A percentile compares a stretch with the other conserved stretches of the same genome.
Evolutionary conservation across 2,113 vertebrate species (phyloP).

Genomic region (Calcarius ornatus): DNA sequence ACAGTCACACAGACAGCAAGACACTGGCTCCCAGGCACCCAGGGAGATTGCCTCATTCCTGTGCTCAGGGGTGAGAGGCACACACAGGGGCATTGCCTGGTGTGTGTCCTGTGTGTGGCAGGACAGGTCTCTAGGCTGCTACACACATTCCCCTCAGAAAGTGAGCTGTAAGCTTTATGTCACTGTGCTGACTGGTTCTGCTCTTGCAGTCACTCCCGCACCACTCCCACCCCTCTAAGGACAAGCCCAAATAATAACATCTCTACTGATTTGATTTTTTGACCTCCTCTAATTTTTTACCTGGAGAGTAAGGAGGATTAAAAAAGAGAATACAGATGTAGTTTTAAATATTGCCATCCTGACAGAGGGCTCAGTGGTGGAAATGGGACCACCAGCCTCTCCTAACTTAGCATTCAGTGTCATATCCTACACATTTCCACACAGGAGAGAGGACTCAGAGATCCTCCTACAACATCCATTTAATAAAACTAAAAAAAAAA

Average conservation of each 20-base stretch:
- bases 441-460: background rate
- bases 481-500: background rate
- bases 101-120: background rate
- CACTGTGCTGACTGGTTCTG: background rate
- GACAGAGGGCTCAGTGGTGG: background rate
- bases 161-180: background rate
- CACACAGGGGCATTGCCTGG: background rate
- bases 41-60: background rate
- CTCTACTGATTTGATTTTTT: background rate
- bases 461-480: background rate
- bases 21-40: rapidly evolving
- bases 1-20: rapidly evolving
- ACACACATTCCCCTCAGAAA: background rate
- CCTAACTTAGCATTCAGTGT: background rate
- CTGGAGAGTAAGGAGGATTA: background rate
- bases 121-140: background rate
- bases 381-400: background rate
- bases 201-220: background rate
- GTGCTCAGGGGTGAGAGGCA: background rate
- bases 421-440: background rate
- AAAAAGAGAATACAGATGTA: background rate
- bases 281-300: background rate
- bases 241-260: background rate
- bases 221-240: background rate
- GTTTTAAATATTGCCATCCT: background rate